Conservation (phyloP, 2,888 invertebrate species). For the Pinctada fucata region DNA sequence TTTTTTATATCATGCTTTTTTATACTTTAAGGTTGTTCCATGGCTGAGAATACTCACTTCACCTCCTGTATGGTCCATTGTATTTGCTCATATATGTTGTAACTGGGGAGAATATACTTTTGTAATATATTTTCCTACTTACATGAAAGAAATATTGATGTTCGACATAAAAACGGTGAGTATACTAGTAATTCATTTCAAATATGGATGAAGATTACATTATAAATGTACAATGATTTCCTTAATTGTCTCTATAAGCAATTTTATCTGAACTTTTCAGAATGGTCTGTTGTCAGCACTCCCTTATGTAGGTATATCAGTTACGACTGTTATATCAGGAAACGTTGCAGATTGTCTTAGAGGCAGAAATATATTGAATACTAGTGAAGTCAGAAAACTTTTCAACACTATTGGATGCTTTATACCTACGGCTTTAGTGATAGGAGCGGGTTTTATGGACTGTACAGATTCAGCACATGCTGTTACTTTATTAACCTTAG, state of each 20-base stretch:
- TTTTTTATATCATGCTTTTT: too few relatives aligned
- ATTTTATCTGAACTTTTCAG: constrained; percentile 50
- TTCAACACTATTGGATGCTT: constrained; percentile 69
- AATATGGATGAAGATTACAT: too few relatives aligned
- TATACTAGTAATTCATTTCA: too few relatives aligned
- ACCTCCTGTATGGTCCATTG: not conserved
- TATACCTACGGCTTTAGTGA: constrained; percentile 68
- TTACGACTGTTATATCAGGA: constrained; percentile 62
- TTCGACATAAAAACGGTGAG: not conserved
- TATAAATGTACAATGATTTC: too few relatives aligned
- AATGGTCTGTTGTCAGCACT: constrained; percentile 75
- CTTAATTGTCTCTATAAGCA: too few relatives aligned
- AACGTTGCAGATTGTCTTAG: constrained; percentile 62
- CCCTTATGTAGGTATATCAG: constrained; percentile 72
- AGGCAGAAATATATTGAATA: constrained; percentile 48
- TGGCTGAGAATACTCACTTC: not conserved
- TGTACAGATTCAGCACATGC: constrained; percentile 68
- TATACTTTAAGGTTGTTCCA: not conserved
- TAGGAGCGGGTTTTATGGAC: constrained; percentile 73
- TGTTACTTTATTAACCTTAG: constrained; percentile 68
- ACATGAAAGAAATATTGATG: not conserved
- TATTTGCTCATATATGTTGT: not conserved
- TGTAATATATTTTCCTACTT: not conserved
- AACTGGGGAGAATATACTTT: not conserved
- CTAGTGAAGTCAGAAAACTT: constrained; percentile 60